A percentile compares a stretch with the other conserved stretches of the same genome.
Evolutionary conservation across 2,797 vertebrate species (phyloP).

Genomic region (Heteromormyrus szaboi): DNA sequence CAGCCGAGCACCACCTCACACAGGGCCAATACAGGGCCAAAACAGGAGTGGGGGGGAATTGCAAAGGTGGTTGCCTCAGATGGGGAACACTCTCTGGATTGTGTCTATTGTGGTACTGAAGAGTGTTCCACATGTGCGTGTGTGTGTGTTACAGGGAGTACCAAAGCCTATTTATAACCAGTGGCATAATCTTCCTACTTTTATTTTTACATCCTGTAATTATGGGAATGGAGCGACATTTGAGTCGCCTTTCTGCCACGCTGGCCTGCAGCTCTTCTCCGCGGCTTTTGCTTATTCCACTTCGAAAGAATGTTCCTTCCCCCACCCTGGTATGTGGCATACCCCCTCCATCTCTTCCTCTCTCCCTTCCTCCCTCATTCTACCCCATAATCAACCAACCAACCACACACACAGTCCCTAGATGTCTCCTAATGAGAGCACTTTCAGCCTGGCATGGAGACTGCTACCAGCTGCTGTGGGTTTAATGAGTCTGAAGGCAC

Average conservation of each 20-base stretch:
- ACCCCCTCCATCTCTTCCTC: background rate
- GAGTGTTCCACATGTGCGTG: background rate
- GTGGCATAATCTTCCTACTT: background rate
- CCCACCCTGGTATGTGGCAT: background rate
- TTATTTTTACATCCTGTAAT: slow-evolving; percentile 9
- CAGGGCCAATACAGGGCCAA: background rate
- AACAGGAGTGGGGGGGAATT: background rate
- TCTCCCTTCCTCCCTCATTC: background rate
- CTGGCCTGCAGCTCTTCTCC: background rate
- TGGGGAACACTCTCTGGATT: background rate
- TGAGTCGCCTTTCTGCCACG: background rate
- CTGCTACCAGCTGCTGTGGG: background rate
- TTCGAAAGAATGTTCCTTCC: background rate
- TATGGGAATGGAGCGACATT: background rate
- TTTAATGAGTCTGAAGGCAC: background rate
- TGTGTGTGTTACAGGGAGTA: background rate
- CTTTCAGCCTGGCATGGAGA: background rate
- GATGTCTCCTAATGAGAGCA: background rate
- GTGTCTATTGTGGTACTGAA: background rate
- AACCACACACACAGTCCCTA: background rate
- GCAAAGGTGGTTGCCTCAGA: background rate
- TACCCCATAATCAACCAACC: background rate
- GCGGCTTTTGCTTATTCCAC: background rate
- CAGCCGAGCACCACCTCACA: background rate
- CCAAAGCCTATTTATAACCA: slow-evolving; percentile 9